phyloP scores from a whole-genome alignment of 2,797 vertebrate species.

The Tangara arthus region DNA sequence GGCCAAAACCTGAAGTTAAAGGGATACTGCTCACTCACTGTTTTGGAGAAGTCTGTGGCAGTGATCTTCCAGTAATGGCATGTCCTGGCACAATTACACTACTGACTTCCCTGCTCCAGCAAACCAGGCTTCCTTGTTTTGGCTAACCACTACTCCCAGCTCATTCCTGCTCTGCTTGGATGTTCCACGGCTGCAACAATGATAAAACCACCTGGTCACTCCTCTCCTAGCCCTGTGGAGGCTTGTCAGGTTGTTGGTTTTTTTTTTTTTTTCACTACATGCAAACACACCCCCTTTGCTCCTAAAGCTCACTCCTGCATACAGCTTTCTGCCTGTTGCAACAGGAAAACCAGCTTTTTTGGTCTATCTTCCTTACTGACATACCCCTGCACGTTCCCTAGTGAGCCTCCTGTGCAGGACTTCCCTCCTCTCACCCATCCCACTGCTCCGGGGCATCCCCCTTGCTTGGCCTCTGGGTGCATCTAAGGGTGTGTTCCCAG shows the following conservation, averaged over 20 bases:
- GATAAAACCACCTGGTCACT: background rate
- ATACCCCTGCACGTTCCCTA: background rate
- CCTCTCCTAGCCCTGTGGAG: background rate
- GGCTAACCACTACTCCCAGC: background rate
- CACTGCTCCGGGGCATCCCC: background rate
- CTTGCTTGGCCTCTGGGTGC: background rate
- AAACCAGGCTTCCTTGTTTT: background rate
- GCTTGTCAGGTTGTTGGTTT: fast-evolving
- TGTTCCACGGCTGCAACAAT: background rate
- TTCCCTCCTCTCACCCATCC: background rate
- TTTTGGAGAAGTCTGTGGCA: background rate
- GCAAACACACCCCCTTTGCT: background rate
- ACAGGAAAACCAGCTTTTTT: background rate
- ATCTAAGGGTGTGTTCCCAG: background rate
- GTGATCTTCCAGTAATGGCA: background rate
- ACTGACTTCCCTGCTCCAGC: background rate
- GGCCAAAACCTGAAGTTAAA: background rate
- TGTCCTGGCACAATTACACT: background rate
- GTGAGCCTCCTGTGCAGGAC: background rate
- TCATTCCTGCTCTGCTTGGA: background rate
- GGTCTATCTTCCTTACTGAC: background rate
- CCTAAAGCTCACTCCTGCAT: background rate
- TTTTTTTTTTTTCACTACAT: background rate
- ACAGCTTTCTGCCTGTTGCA: background rate
- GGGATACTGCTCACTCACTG: background rate